Base-by-base conservation (phyloP, 2,888 invertebrate genomes). In the Dastarcus helophoroides region DNA sequence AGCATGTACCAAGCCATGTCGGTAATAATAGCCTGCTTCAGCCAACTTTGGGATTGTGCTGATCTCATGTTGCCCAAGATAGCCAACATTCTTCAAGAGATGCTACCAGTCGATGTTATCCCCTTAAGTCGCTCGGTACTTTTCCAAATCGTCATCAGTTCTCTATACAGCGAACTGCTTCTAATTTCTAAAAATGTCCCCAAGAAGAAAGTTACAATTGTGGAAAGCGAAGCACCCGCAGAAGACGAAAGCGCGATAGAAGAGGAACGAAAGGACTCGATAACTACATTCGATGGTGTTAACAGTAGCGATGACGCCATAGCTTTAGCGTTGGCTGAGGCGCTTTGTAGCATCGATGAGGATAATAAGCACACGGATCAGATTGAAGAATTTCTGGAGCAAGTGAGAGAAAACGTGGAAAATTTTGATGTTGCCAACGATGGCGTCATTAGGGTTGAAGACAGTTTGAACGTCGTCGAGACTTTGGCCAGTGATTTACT, bases 1-100 rank as follows among this genome's bases (percentile, higher is more conserved):
- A 81, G 79, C 40, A 80, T 81, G 71, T 83, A 81, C 55, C 82
- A 83, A 64, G 73, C 80, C 8, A 82, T 81, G 76, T 77, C 79
- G 0, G 64, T 84, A 35, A 74, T 79, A 10, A 59, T 85, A 12
- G 73, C 73, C 0, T 78, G 79, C 50, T 67, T 83, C 37, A 69
- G 73, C 2, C 75, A 82, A 46, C 64, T 79, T 8, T 69, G 78
- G 56, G 76, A 77, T 43, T 78, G 78, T 43, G 50, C 80, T 6
- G 76, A 82, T 0, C 66, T 71, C 2, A 68, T 73, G 38, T 64
- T 79, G 0, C 44, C 64, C 3, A 42, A 42, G 35, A 45, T 57
- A 5, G 66, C 76, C 1, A 50, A 64, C 0, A 57, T 77, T 1
- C 54, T 88, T 35, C 76, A 82, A 51, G 74, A 76, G 25, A 67